Evolutionary conservation across 92 coral and sea anemone genomes (phyloP), one percentile per base, ranked within the genome.

Genomic region (Heteractis magnifica): DNA sequence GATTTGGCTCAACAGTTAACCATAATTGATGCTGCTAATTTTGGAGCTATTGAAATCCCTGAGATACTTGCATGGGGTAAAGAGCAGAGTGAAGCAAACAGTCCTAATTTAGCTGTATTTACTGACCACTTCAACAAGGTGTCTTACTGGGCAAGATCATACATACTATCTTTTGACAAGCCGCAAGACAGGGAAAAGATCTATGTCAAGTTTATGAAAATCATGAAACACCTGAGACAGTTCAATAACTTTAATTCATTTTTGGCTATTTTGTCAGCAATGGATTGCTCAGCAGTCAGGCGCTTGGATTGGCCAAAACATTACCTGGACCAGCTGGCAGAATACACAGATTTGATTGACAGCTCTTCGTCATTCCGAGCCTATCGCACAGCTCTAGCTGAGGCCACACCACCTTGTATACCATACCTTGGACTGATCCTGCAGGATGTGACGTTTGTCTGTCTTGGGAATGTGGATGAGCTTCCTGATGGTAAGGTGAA

Each of bases 401-500:
- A 74, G 4, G 95, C 94, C 8, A 84, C 90, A 23, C 94, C 99
- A 3, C 99, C 99, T 5, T 97, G 99, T 82, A 94, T 97, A 21
- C 99, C 99, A 0, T 97, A 97, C 72, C 95, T 97, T 76, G 99
- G 99, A 16, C 93, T 97, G 65, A 97, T 97, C 59, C 93, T 97
- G 13, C 99, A 97, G 71, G 99, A 97, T 86, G 99, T 97, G 79
- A 97, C 99, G 16, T 97, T 97, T 81, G 95, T 95, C 78, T 97
- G 90, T 86, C 92, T 92, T 88, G 99, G 99, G 10, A 97, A 97
- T 83, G 92, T 85, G 2, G 98, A 97, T 82, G 99, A 97, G 73
- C 91, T 97, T 71, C 98, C 99, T 15, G 99, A 94, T 89, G 99
- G 99, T 78, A 97, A 97, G 84, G 99, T 97, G 79, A 97, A 97